Conservation (phyloP, 2,888 invertebrate species). For the Clostera curtula region DNA sequence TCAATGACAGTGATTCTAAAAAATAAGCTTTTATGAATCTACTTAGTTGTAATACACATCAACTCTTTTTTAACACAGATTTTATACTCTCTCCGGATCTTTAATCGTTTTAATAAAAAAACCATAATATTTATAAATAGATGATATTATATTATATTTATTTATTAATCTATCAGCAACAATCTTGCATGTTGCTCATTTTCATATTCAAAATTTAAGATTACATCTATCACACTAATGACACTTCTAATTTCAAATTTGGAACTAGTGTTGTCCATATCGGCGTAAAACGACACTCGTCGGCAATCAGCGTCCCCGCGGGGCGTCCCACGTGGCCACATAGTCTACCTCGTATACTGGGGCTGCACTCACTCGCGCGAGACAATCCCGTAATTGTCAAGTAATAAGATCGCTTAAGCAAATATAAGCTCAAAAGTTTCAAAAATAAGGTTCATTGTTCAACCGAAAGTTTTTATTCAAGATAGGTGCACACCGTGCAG, state of each 20-base stretch:
- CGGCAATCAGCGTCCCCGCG: slow-evolving; percentile 59
- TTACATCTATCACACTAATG: slow-evolving; percentile 17
- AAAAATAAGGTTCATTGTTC: slow-evolving; percentile 7
- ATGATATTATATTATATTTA: too few species aligned
- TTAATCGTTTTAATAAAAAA: too few species aligned
- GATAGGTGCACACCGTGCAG: slow-evolving; percentile 38
- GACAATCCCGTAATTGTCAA: slow-evolving; percentile 41
- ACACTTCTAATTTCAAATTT: slow-evolving; percentile 32
- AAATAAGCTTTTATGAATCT: too few species aligned
- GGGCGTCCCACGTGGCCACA: slow-evolving; percentile 62
- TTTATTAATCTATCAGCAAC: too few species aligned
- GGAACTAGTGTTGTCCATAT: slow-evolving; percentile 47
- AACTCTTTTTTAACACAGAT: too few species aligned
- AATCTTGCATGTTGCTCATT: too few species aligned
- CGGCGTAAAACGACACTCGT: slow-evolving; percentile 62
- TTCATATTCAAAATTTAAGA: slow-evolving; percentile 14
- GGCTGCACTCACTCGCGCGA: slow-evolving; percentile 46
- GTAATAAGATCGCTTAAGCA: slow-evolving; percentile 8
- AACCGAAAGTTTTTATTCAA: slow-evolving; percentile 18
- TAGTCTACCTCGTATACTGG: slow-evolving; percentile 28
- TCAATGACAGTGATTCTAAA: too few species aligned
- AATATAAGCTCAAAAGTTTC: slow-evolving; percentile 15
- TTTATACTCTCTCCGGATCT: too few species aligned
- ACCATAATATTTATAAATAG: too few species aligned
- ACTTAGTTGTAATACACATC: too few species aligned